Base-by-base conservation (phyloP, 1,140 invertebrate genomes). In the Conus ventricosus region DNA sequence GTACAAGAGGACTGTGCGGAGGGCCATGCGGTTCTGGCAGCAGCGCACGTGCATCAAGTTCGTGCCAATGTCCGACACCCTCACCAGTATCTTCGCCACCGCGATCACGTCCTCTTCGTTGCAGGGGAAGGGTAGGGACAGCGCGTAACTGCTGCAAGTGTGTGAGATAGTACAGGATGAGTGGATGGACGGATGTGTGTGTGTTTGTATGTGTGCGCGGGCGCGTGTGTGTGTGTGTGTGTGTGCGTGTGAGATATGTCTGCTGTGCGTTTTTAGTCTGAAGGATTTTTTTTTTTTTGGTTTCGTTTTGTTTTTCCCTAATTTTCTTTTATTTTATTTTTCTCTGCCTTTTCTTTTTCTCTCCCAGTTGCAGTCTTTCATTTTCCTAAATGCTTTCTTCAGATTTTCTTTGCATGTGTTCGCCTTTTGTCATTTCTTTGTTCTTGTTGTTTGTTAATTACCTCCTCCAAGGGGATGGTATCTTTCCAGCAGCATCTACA, bases 1-100 rank as follows among this genome's bases (percentile, higher is more conserved):
- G n/a, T 83, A 63, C 76, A 53, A 83, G 54, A 20, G 25, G 6
- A 85, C 67, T 7, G 63, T 78, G 51, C 23, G 76, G 67, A n/a
- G 85, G 27, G 57, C 71, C 54, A 85, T 76, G 54, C 80, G 53
- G 51, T 78, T 84, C 57, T 84, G 82, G 80, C 85, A 87, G 60
- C 57, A 54, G 20, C 57, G 39, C 55, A 82, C 84, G 53, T 63
- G 80, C 60, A 5, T 87, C 39, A 51, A 67, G 63, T 87, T 83
- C 13, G 60, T 80, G 10, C 60, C 76, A n/a, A 55, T 81, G 10
- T 75, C 81, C 25, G 54, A 75, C 23, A 55, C 23, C 25, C 8
- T 85, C 6, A 85, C 54, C 17, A 85, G 67, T 60, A 80, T 55
- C 84, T 82, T 23, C 27, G 55, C 5, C 76, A 63, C 15, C 27